A percentile compares a stretch with the other conserved stretches of the same genome.
phyloP scores from a whole-genome alignment of 2,888 invertebrate genomes.

The Agonopterix subpropinquella region DNA sequence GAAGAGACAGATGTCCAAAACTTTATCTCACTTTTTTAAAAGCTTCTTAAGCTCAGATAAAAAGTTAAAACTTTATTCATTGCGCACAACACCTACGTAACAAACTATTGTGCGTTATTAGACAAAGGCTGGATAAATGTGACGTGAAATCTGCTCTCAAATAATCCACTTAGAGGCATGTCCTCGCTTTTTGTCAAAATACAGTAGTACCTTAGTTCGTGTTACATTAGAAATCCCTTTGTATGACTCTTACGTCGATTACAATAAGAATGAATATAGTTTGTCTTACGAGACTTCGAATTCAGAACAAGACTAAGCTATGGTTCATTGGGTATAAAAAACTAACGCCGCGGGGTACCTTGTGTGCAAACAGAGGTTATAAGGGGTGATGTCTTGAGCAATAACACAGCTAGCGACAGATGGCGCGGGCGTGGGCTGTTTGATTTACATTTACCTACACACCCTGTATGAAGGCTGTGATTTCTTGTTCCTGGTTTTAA shows the following conservation, averaged over 20 bases:
- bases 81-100: conserved; percentile 65
- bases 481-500: no score
- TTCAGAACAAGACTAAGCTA: no score
- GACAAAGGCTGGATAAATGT: conserved; percentile 62
- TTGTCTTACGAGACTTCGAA: no score
- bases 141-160: conserved; percentile 63
- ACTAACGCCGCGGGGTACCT: conserved; percentile 62
- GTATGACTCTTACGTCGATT: no score
- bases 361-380: conserved; percentile 49
- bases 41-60: conserved; percentile 41
- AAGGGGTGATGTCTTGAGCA: conserved; percentile 7
- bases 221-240: no score
- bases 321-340: conserved; percentile 67
- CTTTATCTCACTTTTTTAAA: conserved; percentile 41
- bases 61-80: conserved; percentile 55
- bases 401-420: conserved; percentile 31
- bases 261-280: no score
- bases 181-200: conserved; percentile 62
- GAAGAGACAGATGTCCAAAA: conserved; percentile 56
- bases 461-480: no score
- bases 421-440: conserved; percentile 26
- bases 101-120: conserved; percentile 48
- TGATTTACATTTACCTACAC: conserved; percentile 4
- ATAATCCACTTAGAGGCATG: conserved; percentile 74
- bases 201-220: conserved; percentile 24